These are phyloP conservation scores for Neoitamus cyanurus DNA, from an alignment of 2,888 invertebrate genomes.

Conservation along the genomic window DNA sequence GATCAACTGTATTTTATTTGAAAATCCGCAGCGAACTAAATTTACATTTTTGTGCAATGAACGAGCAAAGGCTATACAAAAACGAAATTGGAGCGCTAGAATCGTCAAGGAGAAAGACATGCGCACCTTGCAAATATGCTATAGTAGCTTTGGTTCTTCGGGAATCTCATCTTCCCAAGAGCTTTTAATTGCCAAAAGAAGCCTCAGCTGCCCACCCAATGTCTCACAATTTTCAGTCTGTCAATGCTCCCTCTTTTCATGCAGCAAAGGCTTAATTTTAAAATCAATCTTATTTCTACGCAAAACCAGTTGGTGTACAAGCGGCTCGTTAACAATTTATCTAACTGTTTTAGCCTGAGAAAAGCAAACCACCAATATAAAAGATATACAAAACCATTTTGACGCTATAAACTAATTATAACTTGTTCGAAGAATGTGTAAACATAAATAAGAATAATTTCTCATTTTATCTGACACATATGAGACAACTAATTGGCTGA, in stretches of 20 bases:
- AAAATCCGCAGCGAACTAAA: conserved; percentile 56
- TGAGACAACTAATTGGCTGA: neutral
- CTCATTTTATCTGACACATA: neutral
- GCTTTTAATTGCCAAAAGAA: conserved; percentile 5
- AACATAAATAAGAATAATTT: neutral
- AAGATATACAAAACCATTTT: neutral
- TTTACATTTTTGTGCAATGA: conserved; percentile 50
- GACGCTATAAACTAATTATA: neutral
- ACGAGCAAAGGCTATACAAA: neutral
- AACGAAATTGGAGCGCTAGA: neutral
- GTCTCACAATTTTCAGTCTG: neutral
- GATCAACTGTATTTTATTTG: conserved; percentile 52
- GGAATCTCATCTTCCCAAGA: neutral
- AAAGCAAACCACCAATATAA: neutral
- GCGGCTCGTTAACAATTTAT: neutral
- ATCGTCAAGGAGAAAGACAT: conserved; percentile 46
- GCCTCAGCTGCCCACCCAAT: neutral
- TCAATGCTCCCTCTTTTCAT: neutral
- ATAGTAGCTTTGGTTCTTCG: neutral
- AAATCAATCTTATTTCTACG: neutral
- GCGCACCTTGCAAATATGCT: conserved; percentile 29
- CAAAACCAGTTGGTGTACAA: neutral
- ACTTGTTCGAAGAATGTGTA: neutral
- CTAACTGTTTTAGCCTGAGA: neutral
- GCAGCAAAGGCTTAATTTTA: neutral